Evolutionary conservation across 2,797 vertebrate species (phyloP).

Genomic region (Neoniphon sammara): DNA sequence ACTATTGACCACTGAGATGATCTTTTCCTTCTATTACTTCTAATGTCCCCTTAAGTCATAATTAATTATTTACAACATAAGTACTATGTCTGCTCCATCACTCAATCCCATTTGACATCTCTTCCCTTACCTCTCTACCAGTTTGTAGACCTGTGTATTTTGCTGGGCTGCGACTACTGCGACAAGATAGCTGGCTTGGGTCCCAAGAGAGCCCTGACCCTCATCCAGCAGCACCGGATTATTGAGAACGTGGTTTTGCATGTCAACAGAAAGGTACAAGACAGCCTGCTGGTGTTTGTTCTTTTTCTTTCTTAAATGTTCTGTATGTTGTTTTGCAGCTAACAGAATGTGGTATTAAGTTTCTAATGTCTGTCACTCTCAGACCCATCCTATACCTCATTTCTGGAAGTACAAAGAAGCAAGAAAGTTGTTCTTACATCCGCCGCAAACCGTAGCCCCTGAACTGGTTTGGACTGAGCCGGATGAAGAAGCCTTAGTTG

Average conservation of each 20-base stretch:
- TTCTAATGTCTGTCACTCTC: neutral
- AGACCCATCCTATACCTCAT: slow-evolving; percentile 80
- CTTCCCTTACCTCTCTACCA: slow-evolving; percentile 50
- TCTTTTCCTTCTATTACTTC: too few species aligned
- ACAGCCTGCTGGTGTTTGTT: neutral
- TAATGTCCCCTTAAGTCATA: too few species aligned
- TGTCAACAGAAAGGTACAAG: slow-evolving; percentile 79
- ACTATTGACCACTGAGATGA: too few species aligned
- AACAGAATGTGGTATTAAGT: neutral
- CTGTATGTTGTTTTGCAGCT: neutral
- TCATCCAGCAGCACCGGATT: slow-evolving; percentile 82
- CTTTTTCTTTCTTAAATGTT: neutral
- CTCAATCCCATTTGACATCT: neutral
- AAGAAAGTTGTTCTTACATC: slow-evolving; percentile 81
- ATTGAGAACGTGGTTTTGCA: slow-evolving; percentile 83
- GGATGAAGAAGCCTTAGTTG: slow-evolving; percentile 82
- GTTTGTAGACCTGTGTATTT: slow-evolving; percentile 90
- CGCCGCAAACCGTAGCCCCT: slow-evolving; percentile 46
- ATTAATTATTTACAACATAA: too few species aligned
- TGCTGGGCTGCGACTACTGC: slow-evolving; percentile 89
- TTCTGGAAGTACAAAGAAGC: slow-evolving; percentile 82
- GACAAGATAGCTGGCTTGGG: slow-evolving; percentile 84
- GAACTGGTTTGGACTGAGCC: slow-evolving; percentile 80
- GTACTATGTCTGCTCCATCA: neutral
- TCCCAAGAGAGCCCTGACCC: slow-evolving; percentile 81